These are phyloP conservation scores for Rhagoletis zephyria DNA, from an alignment of 1,140 invertebrate species.

Conservation along the genomic window DNA sequence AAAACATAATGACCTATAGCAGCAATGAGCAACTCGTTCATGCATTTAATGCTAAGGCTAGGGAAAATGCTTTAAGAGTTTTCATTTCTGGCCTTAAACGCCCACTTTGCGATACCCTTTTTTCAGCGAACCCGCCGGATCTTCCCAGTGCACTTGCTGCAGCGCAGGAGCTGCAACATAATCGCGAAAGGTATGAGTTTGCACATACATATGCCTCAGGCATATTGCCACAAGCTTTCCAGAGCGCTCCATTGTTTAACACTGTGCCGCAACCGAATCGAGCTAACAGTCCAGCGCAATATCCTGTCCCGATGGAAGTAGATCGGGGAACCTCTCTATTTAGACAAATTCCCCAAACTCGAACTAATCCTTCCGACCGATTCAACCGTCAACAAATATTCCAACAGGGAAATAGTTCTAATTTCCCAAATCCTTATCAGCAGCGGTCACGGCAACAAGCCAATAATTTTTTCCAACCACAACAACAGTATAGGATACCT, in stretches of 20 bases:
- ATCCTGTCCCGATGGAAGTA: slow-evolving; percentile 25
- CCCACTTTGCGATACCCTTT: slow-evolving; percentile 18
- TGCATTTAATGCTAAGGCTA: background rate
- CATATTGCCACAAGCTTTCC: background rate
- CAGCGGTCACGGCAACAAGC: background rate
- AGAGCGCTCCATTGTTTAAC: no score
- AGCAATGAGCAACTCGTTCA: background rate
- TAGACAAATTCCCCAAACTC: slow-evolving; percentile 39
- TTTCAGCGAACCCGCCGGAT: slow-evolving; percentile 24
- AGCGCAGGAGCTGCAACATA: slow-evolving; percentile 37
- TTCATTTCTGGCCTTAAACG: slow-evolving; percentile 25
- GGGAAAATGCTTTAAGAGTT: slow-evolving; percentile 37
- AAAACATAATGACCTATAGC: slow-evolving; percentile 8
- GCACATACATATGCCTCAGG: background rate
- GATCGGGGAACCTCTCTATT: slow-evolving; percentile 17
- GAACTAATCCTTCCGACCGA: background rate
- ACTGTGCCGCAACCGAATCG: background rate
- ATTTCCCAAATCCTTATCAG: slow-evolving; percentile 13
- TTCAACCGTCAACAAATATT: background rate
- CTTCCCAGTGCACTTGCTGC: slow-evolving; percentile 39
- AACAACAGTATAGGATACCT: slow-evolving; percentile 13
- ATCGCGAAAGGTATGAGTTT: slow-evolving; percentile 2
- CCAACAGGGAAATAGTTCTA: slow-evolving; percentile 4
- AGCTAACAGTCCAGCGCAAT: background rate
- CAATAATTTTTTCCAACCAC: slow-evolving; percentile 37